phyloP scores from a whole-genome alignment of 2,888 invertebrate species.

The Drosophila dives region DNA sequence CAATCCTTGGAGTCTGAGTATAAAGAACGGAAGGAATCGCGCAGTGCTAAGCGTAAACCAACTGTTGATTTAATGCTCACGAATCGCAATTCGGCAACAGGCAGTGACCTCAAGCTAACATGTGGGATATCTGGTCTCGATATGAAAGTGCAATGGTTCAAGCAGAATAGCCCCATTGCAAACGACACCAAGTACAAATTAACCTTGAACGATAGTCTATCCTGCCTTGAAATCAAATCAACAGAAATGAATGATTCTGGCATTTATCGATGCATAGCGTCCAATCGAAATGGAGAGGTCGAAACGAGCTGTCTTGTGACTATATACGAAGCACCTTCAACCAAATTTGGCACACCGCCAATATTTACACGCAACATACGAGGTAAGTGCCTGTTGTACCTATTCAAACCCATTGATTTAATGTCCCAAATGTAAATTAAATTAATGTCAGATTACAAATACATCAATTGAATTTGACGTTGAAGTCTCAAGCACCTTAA shows the following conservation, averaged over 20 bases:
- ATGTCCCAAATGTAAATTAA: conserved; percentile 47
- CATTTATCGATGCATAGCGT: conserved; percentile 92
- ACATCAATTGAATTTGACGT: conserved; percentile 43
- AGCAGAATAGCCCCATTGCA: conserved; percentile 87
- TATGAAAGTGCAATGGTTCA: conserved; percentile 90
- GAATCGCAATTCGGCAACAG: conserved; percentile 90
- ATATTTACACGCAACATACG: conserved; percentile 85
- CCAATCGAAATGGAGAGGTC: conserved; percentile 86
- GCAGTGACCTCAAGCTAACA: conserved; percentile 91
- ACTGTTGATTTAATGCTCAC: conserved; percentile 88
- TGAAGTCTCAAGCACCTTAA: conserved; percentile 16
- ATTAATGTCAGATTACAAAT: conserved; percentile 59
- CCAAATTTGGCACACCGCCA: conserved; percentile 83
- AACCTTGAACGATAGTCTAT: conserved; percentile 87
- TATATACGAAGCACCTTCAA: conserved; percentile 83
- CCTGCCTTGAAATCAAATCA: conserved; percentile 90
- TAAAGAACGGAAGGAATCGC: conserved; percentile 71
- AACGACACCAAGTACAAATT: conserved; percentile 75
- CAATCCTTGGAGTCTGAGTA: conserved; percentile 71
- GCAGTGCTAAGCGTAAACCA: conserved; percentile 80
- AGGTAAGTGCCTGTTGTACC: conserved; percentile 81
- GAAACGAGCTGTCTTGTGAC: conserved; percentile 84
- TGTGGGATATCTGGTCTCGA: conserved; percentile 91
- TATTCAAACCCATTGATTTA: conserved; percentile 51
- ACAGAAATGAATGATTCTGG: conserved; percentile 90